Evolutionary conservation across 2,888 invertebrate genomes (phyloP), one percentile per base, ranked within the genome.

Genomic region (Leucania comma): DNA sequence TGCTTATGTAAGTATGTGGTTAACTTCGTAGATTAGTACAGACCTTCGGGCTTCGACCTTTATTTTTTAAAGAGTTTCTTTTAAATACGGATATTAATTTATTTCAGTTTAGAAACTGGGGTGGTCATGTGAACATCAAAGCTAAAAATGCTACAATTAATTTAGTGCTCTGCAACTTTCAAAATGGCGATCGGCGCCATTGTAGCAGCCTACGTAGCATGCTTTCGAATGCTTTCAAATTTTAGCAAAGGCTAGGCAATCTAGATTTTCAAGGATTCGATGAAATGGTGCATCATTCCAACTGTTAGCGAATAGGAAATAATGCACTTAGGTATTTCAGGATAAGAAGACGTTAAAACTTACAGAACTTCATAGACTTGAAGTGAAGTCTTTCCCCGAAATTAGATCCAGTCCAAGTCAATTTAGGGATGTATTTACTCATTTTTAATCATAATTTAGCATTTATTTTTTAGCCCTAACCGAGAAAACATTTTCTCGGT

Each of bases 131-230:
- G 6, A 9, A 14, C 12, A 42, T 20, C 22, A 1, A 1, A 29
- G 3, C 24, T 29, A 29, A 4, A 29, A 29, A n/a, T 26, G 35
- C 32, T 35, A 35, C 46, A 63, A 53, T 50, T n/a, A 38, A 51
- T 38, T 35, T 38, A 3, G 10, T 29, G 68, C 12, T 32, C 54
- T 17, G 17, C 3, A 26, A 68, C 24, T 48, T 68, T 66, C 46
- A 68, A 68, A 57, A 66, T 68, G 68, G 56, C 48, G 42, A 32
- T 42, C 8, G 14, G 17, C 35, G 65, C 2, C 54, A 68, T 24
- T 32, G 42, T 42, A 14, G 17, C 29, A n/a, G 3, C 3, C 3
- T 32, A 12, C 29, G n/a, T 38, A 51, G 5, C 38, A 42, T 4
- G 20, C 22, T 8, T 24, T 24, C 56, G 1, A 26, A 29, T 29